Percentiles rank a stretch among this genome's conserved stretches.
Evolutionary conservation across 2,797 vertebrate genomes (phyloP).

Genomic region (Lophura swinhoii): DNA sequence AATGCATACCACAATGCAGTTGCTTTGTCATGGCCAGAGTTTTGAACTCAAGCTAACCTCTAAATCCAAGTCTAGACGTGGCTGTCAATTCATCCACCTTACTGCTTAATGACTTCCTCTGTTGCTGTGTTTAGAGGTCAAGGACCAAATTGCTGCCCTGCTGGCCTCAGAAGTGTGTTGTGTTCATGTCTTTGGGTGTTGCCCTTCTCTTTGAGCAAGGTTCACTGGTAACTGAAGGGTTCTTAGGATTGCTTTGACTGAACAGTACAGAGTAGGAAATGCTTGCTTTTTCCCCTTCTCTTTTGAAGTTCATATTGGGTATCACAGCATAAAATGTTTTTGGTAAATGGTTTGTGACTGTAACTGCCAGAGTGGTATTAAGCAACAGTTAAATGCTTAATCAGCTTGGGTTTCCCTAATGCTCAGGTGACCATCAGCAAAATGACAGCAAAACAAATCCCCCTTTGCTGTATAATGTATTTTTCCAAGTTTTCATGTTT

Average conservation of each 20-base stretch:
- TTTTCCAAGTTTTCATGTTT: neutral
- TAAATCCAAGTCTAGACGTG: slow-evolving; percentile 64
- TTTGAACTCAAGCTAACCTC: slow-evolving; percentile 60
- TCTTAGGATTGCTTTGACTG: neutral
- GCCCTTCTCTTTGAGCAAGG: neutral
- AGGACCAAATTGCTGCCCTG: neutral
- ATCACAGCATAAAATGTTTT: neutral
- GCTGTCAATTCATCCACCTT: slow-evolving; percentile 1
- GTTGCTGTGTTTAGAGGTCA: neutral
- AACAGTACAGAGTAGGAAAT: neutral
- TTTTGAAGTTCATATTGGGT: neutral
- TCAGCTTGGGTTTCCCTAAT: slow-evolving; percentile 31
- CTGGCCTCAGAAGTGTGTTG: neutral
- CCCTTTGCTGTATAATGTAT: neutral
- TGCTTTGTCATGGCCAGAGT: slow-evolving; percentile 4
- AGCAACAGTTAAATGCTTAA: slow-evolving; percentile 39
- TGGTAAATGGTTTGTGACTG: neutral
- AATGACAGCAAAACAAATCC: neutral
- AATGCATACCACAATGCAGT: slow-evolving; percentile 15
- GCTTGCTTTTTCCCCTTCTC: neutral
- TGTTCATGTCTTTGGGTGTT: neutral
- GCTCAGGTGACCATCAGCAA: slow-evolving; percentile 22
- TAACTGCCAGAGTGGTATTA: neutral
- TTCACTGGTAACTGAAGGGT: neutral
- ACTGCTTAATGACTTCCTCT: slow-evolving; percentile 47